A percentile compares a stretch with the other conserved stretches of the same genome.
Evolutionary conservation across 2,113 vertebrate genomes (phyloP).

Genomic region (Hiodon alosoides): DNA sequence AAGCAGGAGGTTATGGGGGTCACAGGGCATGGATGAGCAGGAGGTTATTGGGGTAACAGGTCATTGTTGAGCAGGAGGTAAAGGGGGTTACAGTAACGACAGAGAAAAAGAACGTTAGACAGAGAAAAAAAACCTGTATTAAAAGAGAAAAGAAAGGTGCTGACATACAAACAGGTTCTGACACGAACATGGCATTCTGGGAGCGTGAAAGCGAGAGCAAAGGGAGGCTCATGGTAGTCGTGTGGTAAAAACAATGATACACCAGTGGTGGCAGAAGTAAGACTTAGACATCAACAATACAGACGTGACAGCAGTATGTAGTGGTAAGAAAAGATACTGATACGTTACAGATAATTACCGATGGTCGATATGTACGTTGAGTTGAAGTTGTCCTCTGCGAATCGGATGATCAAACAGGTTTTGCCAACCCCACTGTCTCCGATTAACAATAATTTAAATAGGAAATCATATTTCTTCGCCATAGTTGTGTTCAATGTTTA

Average conservation of each 20-base stretch:
- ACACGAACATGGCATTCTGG: constrained; percentile 39
- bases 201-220: constrained; percentile 15
- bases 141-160: constrained; percentile 13
- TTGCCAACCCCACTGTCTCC: constrained; percentile 93
- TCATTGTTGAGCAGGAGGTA: too few relatives aligned
- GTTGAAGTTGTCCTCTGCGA: constrained; percentile 90
- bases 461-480: constrained; percentile 91
- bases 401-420: constrained; percentile 89
- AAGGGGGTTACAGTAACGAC: constrained; percentile 10
- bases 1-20: too few relatives aligned
- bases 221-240: neutral
- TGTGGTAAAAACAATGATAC: neutral
- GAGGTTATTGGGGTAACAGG: too few relatives aligned
- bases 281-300: neutral
- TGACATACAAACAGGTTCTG: constrained; percentile 48
- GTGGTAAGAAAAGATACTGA: neutral
- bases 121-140: constrained; percentile 4
- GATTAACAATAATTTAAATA: constrained; percentile 85
- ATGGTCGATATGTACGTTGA: constrained; percentile 93
- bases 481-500: constrained; percentile 41
- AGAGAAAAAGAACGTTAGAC: constrained; percentile 12
- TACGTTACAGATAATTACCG: constrained; percentile 60
- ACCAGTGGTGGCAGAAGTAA: neutral
- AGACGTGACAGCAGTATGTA: neutral
- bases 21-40: too few relatives aligned